Percentiles rank a stretch among this genome's conserved stretches.
Conservation (phyloP, 2,888 invertebrate species). For the Escarpia spicata region DNA sequence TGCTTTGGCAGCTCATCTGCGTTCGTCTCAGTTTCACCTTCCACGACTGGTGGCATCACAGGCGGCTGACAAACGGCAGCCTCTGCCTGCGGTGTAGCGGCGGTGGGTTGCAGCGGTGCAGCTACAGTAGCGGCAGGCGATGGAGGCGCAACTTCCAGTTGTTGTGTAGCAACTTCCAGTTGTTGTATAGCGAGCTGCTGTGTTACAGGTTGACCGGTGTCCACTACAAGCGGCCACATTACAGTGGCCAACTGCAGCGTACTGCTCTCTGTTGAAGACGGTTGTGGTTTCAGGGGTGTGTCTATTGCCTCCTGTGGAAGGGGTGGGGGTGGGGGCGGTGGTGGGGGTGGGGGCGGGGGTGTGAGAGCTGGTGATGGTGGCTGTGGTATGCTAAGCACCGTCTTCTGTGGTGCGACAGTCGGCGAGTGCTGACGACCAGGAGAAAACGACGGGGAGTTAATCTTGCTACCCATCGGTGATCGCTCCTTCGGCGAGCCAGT, state of each 20-base stretch:
- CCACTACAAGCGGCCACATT: neutral
- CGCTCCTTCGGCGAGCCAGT: conserved; percentile 39
- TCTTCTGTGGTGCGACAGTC: neutral
- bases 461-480: conserved; percentile 28
- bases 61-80: neutral
- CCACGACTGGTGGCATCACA: neutral
- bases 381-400: neutral
- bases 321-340: neutral
- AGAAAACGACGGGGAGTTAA: conserved; percentile 51
- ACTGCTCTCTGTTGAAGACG: neutral
- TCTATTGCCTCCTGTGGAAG: neutral
- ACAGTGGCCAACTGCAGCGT: neutral
- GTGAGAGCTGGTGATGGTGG: neutral
- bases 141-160: neutral
- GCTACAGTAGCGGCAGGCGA: neutral
- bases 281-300: neutral
- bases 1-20: neutral
- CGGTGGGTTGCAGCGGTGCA: neutral
- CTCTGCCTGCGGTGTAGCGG: neutral
- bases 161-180: neutral
- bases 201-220: neutral
- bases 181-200: neutral
- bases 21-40: neutral
- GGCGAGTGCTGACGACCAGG: conserved; percentile 38
- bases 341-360: neutral